phyloP scores from a whole-genome alignment of 2,888 invertebrate species.

The Plagiodera versicolora region DNA sequence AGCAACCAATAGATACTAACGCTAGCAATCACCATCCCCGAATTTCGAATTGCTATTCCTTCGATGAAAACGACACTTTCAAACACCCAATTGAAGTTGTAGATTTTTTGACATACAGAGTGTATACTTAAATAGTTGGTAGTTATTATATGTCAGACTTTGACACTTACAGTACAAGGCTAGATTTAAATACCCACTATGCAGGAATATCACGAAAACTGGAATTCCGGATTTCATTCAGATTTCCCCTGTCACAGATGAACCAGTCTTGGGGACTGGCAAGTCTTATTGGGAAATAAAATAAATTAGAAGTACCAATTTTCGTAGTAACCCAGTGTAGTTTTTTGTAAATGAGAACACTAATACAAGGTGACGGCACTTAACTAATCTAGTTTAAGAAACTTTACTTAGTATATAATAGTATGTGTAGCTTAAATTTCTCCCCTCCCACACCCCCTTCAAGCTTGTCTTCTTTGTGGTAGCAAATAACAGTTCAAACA shows the following conservation, averaged over 20 bases:
- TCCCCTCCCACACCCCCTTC: conserved; percentile 28
- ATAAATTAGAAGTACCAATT: neutral
- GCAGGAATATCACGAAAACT: conserved; percentile 33
- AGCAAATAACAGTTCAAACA: conserved; percentile 53
- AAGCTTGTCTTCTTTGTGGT: conserved; percentile 54
- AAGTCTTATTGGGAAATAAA: neutral
- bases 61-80: conserved; percentile 19
- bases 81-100: conserved; percentile 32
- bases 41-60: conserved; percentile 1
- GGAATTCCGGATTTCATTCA: neutral
- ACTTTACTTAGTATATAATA: conserved; percentile 49
- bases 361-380: conserved; percentile 55
- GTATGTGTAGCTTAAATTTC: conserved; percentile 44
- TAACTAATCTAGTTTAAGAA: conserved; percentile 53
- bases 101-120: conserved; percentile 43
- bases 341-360: conserved; percentile 54
- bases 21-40: conserved; percentile 2
- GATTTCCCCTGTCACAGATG: neutral
- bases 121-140: conserved; percentile 50
- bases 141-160: conserved; percentile 45
- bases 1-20: conserved; percentile 1
- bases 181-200: conserved; percentile 49
- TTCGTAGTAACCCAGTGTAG: neutral
- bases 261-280: neutral
- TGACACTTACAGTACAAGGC: conserved; percentile 53